Evolutionary conservation across 2,113 vertebrate species (phyloP), one percentile per base, ranked within the genome.

Genomic region (Scopus umbretta): DNA sequence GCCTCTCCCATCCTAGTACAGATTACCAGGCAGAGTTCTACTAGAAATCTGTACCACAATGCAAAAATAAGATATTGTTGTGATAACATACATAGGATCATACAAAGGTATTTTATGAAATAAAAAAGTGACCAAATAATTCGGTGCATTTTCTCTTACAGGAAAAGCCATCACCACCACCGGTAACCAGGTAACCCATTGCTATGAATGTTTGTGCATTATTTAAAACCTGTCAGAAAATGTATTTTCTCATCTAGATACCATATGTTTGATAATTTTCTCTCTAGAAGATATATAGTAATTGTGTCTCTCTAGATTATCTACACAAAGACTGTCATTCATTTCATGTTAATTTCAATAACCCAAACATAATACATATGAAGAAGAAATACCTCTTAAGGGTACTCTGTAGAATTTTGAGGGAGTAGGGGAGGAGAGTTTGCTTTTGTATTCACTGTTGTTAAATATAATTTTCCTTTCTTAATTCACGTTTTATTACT

Each of bases 81-180:
- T 68, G 40, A 5, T 79, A 74, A 43, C 8, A 19, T 74, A 90
- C 91, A 47, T 40, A 62, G 23, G 34, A 63, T 59, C 32, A 86
- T 74, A 62, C 3, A 73, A 61, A 66, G 72, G 10, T 32, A 66
- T 66, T 90, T 91, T 61, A 61, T 61, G 4, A 72, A 93, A 91
- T 86, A 17, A 66, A 63, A 72, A 90, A 32, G 15, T 29, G 36
- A 90, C 16, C 12, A 72, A 94, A 73, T 70, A 62, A 85, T 86
- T 83, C 19, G 22, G 4, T 81, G 47, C 16, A 13, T 73, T 80
- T 71, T 90, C 78, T 92, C 65, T 95, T 92, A 36, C 95, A 98
- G 98, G 97, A 97, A 91, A 91, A 81, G 42, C 65, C 86, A 81
- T 88, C 93, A 58, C 92, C 96, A 42, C 87, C 96, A 84, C 70